Percentiles rank a stretch among this genome's conserved stretches.
phyloP scores from a whole-genome alignment of 2,797 vertebrate genomes.

The Danio aesculapii region DNA sequence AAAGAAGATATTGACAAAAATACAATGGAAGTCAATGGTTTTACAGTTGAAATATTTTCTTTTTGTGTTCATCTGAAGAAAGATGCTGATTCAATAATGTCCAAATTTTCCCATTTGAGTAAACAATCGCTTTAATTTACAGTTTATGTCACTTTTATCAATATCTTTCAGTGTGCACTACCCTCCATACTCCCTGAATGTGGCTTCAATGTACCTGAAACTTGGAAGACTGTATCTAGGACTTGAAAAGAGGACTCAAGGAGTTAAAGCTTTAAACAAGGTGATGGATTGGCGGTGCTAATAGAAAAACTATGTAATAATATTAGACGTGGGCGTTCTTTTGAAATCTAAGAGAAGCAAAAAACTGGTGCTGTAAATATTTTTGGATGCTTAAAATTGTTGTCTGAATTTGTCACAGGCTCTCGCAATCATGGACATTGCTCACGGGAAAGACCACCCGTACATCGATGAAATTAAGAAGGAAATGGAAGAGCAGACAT shows the following conservation, averaged over 20 bases:
- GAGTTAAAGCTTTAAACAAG: conserved; percentile 90
- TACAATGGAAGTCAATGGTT: too few species aligned
- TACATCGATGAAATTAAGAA: conserved; percentile 94
- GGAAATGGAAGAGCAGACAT: conserved; percentile 86
- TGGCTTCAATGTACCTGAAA: conserved; percentile 98
- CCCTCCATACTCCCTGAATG: conserved; percentile 93
- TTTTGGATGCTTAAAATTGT: not conserved
- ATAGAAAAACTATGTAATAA: not conserved
- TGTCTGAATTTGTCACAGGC: conserved; percentile 77
- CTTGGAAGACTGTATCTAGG: conserved; percentile 92
- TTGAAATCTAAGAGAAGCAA: not conserved
- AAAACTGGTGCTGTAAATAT: not conserved
- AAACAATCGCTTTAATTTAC: too few species aligned
- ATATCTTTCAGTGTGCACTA: conserved; percentile 87
- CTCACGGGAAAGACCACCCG: conserved; percentile 94
- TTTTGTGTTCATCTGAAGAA: too few species aligned
- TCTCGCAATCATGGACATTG: conserved; percentile 94
- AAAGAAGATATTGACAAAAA: too few species aligned
- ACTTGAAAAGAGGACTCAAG: conserved; percentile 86
- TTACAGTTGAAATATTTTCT: too few species aligned
- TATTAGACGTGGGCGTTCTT: not conserved
- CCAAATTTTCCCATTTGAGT: too few species aligned
- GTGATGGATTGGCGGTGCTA: conserved; percentile 67
- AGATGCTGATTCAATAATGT: too few species aligned
- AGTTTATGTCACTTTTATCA: too few species aligned